Percentiles rank a stretch among this genome's conserved stretches.
These are phyloP conservation scores for Ommatoiulus sabulosus DNA, from an alignment of 2,888 invertebrate genomes.

Conservation along the genomic window DNA sequence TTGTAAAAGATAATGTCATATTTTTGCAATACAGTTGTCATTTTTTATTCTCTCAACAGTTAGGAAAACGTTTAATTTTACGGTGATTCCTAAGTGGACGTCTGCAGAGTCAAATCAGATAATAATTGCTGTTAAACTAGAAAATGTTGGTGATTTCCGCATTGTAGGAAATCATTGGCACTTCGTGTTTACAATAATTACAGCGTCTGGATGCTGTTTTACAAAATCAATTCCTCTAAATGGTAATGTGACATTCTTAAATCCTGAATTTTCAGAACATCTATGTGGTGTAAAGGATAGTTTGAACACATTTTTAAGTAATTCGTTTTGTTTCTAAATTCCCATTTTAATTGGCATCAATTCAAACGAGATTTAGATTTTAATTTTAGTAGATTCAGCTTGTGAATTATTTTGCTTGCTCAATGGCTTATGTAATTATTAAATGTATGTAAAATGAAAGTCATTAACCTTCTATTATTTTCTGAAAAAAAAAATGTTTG, in stretches of 20 bases:
- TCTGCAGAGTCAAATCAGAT: not conserved
- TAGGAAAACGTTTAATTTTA: not conserved
- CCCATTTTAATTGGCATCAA: too few species aligned
- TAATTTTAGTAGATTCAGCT: too few species aligned
- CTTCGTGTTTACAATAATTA: not conserved
- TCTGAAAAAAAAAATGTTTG: too few species aligned
- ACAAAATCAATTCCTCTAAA: not conserved
- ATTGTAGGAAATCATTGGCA: conserved; percentile 50
- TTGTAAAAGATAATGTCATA: not conserved
- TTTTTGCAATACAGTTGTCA: not conserved
- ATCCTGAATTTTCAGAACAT: too few species aligned
- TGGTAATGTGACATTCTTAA: not conserved
- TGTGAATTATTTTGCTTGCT: too few species aligned
- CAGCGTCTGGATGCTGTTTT: not conserved
- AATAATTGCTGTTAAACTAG: not conserved
- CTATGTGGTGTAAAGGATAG: too few species aligned
- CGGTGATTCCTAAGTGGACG: not conserved
- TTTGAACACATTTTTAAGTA: too few species aligned
- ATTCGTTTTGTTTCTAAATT: too few species aligned
- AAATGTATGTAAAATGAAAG: not conserved
- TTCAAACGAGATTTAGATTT: too few species aligned
- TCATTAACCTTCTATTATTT: too few species aligned
- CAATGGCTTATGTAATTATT: not conserved
- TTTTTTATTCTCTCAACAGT: not conserved
- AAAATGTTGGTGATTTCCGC: not conserved